Conservation (phyloP, 2,797 vertebrate genomes). For the Melanogrammus aeglefinus region DNA sequence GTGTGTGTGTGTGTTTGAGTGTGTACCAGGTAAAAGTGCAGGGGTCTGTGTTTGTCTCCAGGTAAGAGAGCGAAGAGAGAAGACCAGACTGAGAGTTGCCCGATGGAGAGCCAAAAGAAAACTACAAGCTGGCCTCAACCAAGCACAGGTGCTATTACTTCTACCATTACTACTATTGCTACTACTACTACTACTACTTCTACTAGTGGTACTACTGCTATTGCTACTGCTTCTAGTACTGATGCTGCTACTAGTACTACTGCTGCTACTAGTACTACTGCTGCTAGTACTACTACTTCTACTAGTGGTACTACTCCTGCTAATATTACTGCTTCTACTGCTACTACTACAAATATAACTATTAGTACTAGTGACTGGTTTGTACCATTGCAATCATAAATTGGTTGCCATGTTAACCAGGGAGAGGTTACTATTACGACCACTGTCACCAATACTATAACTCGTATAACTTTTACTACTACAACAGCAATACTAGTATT, state of each 20-base stretch:
- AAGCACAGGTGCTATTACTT: constrained; percentile 46
- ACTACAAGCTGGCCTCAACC: constrained; percentile 70
- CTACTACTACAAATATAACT: constrained; percentile 4
- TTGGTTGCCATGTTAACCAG: not conserved
- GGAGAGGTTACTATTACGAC: not conserved
- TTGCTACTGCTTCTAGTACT: not conserved
- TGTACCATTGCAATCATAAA: not conserved
- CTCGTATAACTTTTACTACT: too few relatives aligned
- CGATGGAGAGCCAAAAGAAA: constrained; percentile 79
- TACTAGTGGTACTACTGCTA: not conserved
- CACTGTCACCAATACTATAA: too few relatives aligned
- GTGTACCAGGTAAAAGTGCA: too few relatives aligned
- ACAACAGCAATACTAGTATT: too few relatives aligned
- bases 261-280: not conserved
- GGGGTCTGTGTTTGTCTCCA: constrained; percentile 28
- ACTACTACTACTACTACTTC: not conserved
- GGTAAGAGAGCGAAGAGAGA: constrained; percentile 73
- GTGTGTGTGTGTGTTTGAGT: not conserved
- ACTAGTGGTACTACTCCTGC: not conserved
- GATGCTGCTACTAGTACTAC: not conserved
- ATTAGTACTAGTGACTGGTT: not conserved
- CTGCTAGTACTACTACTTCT: not conserved
- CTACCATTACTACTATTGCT: not conserved
- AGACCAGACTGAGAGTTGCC: constrained; percentile 77
- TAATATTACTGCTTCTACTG: constrained; percentile 15